Percentiles rank a stretch among this genome's conserved stretches.
Conservation (phyloP, 2,797 vertebrate species). For the Sebastes kiyomatsui region DNA sequence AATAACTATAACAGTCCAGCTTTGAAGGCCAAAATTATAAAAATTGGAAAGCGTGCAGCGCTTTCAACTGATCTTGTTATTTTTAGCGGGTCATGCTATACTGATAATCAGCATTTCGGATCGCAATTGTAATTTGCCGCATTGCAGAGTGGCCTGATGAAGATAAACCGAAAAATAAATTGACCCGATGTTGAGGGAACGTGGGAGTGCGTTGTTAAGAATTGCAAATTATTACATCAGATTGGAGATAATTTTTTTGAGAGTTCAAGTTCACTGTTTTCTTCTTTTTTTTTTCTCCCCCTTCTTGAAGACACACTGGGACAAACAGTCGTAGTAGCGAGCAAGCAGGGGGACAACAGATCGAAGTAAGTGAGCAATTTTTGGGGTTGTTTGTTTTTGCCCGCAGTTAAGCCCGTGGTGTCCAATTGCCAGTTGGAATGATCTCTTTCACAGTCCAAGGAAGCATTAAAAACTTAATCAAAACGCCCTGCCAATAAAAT, state of each 20-base stretch:
- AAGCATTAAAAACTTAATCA: constrained; percentile 65
- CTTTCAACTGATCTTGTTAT: constrained; percentile 14
- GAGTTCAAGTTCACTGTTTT: constrained; percentile 43
- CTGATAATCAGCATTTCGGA: constrained; percentile 36
- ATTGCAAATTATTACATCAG: constrained; percentile 66
- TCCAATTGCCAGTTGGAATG: constrained; percentile 34
- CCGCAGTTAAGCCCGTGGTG: constrained; percentile 60
- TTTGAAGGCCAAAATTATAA: constrained; percentile 23
- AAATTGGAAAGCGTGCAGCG: constrained; percentile 3
- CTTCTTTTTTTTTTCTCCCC: background rate
- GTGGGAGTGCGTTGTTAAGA: constrained; percentile 7
- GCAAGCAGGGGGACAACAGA: constrained; percentile 47
- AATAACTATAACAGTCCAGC: constrained; percentile 27
- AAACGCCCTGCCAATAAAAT: constrained; percentile 46
- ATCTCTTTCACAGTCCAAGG: constrained; percentile 45
- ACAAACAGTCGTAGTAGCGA: constrained; percentile 16
- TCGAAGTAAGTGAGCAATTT: constrained; percentile 52
- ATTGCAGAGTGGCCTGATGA: constrained; percentile 41
- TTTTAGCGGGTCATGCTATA: background rate
- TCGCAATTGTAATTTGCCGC: constrained; percentile 25
- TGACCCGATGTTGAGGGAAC: constrained; percentile 17
- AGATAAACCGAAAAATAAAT: constrained; percentile 10
- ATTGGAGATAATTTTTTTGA: constrained; percentile 21
- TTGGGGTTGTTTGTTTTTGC: constrained; percentile 53
- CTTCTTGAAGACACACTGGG: background rate